Evolutionary conservation across 2,888 invertebrate genomes (phyloP).

Genomic region (Chymomyza caudatula): DNA sequence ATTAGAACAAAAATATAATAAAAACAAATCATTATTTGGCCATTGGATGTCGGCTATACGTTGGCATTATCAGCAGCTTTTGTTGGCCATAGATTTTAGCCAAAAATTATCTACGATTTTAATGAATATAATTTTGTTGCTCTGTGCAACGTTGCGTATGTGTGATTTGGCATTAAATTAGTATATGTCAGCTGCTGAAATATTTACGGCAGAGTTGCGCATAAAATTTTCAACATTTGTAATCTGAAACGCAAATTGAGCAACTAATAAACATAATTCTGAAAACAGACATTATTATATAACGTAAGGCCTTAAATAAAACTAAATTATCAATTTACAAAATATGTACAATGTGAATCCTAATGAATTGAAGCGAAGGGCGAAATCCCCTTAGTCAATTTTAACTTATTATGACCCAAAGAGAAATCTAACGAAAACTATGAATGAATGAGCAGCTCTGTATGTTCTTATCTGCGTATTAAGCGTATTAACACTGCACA

Average conservation of each 20-base stretch:
- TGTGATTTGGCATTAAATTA: neutral
- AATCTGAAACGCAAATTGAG: neutral
- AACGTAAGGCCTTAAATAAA: neutral
- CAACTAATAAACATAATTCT: neutral
- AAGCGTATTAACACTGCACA: neutral
- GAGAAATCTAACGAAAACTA: neutral
- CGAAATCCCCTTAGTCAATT: neutral
- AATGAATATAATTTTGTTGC: neutral
- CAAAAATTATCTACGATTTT: neutral
- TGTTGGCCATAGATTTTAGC: neutral
- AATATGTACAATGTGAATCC: neutral
- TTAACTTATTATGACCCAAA: neutral
- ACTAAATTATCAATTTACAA: neutral
- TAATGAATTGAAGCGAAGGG: neutral
- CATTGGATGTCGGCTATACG: neutral
- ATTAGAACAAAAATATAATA: neutral
- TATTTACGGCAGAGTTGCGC: neutral
- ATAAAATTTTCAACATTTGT: neutral
- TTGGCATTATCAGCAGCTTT: neutral
- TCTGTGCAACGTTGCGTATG: neutral
- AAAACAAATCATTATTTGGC: neutral
- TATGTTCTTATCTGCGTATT: neutral
- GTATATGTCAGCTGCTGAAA: neutral
- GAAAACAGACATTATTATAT: neutral
- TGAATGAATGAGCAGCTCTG: neutral